phyloP scores from a whole-genome alignment of 2,888 invertebrate genomes.

The Rhodophaea formosa region DNA sequence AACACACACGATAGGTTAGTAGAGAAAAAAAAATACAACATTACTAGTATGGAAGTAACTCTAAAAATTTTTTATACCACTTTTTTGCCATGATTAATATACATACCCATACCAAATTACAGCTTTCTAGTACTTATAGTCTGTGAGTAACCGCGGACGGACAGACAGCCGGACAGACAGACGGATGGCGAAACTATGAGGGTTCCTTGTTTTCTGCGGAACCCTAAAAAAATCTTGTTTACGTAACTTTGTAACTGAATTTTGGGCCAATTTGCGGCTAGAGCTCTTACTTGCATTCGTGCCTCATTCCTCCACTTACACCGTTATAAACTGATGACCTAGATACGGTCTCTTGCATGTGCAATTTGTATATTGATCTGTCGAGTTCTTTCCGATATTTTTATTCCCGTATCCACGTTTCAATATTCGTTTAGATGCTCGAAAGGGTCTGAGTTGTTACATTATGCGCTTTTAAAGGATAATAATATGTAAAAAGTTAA shows the following conservation, averaged over 20 bases:
- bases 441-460: background rate
- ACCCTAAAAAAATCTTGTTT: too few species aligned
- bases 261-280: background rate
- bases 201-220: too few species aligned
- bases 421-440: slow-evolving; percentile 4
- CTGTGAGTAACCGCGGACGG: too few species aligned
- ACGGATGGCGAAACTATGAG: too few species aligned
- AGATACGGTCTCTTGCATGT: slow-evolving; percentile 1
- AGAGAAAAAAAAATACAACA: too few species aligned
- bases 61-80: too few species aligned
- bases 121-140: too few species aligned
- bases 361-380: slow-evolving; percentile 10
- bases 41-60: too few species aligned
- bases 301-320: slow-evolving; percentile 7
- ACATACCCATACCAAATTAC: too few species aligned
- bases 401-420: background rate
- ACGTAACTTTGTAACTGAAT: background rate
- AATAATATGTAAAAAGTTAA: background rate
- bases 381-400: background rate
- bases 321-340: slow-evolving; percentile 10
- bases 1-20: too few species aligned
- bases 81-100: too few species aligned
- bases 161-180: too few species aligned
- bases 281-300: background rate
- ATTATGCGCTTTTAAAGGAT: background rate